Base-by-base conservation (phyloP, 2,888 invertebrate species). In the Tethea ocularis region DNA sequence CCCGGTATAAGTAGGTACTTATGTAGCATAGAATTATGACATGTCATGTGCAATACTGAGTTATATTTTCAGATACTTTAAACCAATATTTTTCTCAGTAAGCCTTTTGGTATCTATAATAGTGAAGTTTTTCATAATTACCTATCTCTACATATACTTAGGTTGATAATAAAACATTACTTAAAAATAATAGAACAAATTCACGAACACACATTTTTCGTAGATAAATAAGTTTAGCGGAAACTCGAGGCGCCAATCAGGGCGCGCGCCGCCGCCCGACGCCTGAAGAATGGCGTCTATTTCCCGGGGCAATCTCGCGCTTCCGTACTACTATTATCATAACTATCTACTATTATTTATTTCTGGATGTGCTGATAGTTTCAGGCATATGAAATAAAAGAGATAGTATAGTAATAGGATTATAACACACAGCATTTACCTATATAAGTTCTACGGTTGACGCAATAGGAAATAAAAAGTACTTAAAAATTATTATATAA, bases 251-350 rank as follows among this genome's bases (percentile, higher is more conserved):
- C 83, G 79, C 83, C 87, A 85, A 87, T 84, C 83, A 79, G 73
- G 61, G 69, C 63, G 63, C 61, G 64, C n/a, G n/a, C n/a, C n/a
- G n/a, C 66, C 66, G 71, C 69, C 61, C 60, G 58, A 67, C 77
- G 78, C 63, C 76, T 84, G 82, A 87, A 84, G 78, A 84, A 87
- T 87, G 77, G 80, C 75, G 72, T 75, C 81, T 79, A 87, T 89
- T 91, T 90, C 88, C 88, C 75, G 75, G 75, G 78, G 76, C 85
- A 78, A 80, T 82, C 75, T 74, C 74, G 69, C 74, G 76, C 80
- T 86, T 89, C 87, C 86, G 82, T 75, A 75, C 77, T 71, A 79
- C 81, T 80, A 74, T 82, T 86, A 75, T 81, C 78, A 76, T 83
- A 83, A 83, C 77, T 81, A 78, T 77, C 71, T 63, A 68, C 77